Evolutionary conservation across 2,888 invertebrate species (phyloP).

Genomic region (Actias luna): DNA sequence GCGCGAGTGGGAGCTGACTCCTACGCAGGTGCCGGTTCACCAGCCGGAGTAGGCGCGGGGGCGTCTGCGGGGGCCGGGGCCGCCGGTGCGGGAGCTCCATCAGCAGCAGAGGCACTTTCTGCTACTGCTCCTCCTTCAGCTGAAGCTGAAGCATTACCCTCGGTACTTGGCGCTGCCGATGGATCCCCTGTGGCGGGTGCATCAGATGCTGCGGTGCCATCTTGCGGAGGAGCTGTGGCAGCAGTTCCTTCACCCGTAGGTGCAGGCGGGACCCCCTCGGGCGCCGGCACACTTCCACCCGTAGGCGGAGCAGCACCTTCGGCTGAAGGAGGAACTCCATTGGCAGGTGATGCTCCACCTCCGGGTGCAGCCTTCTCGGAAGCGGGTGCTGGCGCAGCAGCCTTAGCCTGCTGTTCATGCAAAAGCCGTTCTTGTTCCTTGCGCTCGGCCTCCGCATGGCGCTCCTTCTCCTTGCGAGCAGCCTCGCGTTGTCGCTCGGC

Average conservation of each 20-base stretch:
- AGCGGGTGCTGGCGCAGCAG: constrained; percentile 33
- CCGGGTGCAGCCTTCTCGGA: constrained; percentile 26
- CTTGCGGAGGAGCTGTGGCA: constrained; percentile 43
- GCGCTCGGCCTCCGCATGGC: not conserved
- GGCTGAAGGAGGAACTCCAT: constrained; percentile 34
- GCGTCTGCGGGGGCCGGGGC: constrained; percentile 50
- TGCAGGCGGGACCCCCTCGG: constrained; percentile 26
- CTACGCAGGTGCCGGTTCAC: constrained; percentile 3
- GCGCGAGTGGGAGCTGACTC: constrained; percentile 30
- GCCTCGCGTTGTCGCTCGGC: constrained; percentile 49
- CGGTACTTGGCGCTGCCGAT: constrained; percentile 40
- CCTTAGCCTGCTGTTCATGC: constrained; percentile 3
- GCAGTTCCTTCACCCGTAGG: constrained; percentile 40
- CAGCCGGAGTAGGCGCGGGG: constrained; percentile 41
- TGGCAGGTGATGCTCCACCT: constrained; percentile 28
- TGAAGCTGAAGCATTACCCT: constrained; percentile 41
- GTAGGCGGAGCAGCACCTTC: constrained; percentile 47
- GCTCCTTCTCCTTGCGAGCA: constrained; percentile 33
- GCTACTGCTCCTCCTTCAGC: too few relatives aligned
- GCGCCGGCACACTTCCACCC: constrained; percentile 42
- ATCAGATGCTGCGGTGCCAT: constrained; percentile 35
- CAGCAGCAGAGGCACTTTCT: constrained; percentile 37
- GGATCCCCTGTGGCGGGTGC: constrained; percentile 31
- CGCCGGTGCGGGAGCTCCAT: constrained; percentile 40
- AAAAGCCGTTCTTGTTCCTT: constrained; percentile 7